Evolutionary conservation across 2,888 invertebrate genomes (phyloP).

Genomic region (Anthoptus insignis): DNA sequence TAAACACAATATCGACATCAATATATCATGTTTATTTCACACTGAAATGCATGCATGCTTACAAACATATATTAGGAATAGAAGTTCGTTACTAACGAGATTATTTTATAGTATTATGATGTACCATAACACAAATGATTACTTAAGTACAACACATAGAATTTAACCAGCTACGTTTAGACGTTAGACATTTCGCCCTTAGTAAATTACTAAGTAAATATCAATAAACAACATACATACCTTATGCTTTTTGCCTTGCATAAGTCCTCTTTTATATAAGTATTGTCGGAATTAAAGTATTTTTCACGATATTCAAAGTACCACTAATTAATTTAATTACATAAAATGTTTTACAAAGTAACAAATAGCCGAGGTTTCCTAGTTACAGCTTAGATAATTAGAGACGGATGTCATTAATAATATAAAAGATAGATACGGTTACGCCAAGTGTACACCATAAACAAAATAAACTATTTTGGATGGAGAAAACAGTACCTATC

Average conservation of each 20-base stretch:
- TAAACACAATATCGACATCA: neutral
- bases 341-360: too few relatives aligned
- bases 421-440: neutral
- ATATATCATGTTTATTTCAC: neutral
- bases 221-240: neutral
- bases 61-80: neutral
- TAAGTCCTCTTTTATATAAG: neutral
- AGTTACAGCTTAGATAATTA: neutral
- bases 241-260: too few relatives aligned
- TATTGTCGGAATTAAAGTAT: neutral
- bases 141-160: neutral
- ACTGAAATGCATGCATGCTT: conserved; percentile 1
- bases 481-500: neutral
- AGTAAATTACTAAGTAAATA: neutral
- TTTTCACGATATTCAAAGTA: neutral
- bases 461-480: neutral
- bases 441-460: neutral
- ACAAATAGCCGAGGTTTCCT: too few relatives aligned
- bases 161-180: neutral
- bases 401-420: neutral
- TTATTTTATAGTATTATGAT: neutral
- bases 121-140: neutral
- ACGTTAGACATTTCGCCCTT: neutral
- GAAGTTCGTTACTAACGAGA: neutral
- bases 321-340: neutral